phyloP scores from a whole-genome alignment of 2,888 invertebrate genomes.

The Cephus nigrinus region DNA sequence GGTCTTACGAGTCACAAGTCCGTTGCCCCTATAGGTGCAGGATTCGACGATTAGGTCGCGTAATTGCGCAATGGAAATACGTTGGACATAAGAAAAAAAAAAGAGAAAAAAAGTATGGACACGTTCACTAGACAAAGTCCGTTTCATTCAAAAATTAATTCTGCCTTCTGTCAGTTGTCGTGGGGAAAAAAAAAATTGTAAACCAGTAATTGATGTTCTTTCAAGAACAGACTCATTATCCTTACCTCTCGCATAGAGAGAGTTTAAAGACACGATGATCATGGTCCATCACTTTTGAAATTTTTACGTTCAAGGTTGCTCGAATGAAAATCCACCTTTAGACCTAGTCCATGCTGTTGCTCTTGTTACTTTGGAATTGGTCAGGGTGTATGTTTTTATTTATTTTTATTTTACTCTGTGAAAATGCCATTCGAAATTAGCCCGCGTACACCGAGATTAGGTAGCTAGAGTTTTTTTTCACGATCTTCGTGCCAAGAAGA shows the following conservation, averaged over 20 bases:
- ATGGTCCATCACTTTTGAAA: not conserved
- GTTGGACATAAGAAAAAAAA: not conserved
- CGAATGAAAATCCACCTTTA: not conserved
- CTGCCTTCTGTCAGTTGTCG: not conserved
- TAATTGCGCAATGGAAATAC: not conserved
- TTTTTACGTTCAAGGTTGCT: not conserved
- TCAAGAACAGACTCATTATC: not conserved
- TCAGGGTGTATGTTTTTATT: not conserved
- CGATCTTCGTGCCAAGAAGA: constrained; percentile 16
- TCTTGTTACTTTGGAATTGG: not conserved
- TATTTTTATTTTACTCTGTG: not conserved
- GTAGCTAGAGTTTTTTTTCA: constrained; percentile 10
- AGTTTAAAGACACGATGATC: not conserved
- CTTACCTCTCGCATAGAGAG: not conserved
- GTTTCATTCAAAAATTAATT: not conserved
- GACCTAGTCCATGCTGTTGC: too few species aligned
- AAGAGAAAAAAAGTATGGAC: not conserved
- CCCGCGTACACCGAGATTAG: constrained; percentile 16
- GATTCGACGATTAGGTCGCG: not conserved
- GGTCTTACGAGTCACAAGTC: not conserved
- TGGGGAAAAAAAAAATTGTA: not conserved
- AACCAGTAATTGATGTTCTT: not conserved
- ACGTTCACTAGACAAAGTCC: not conserved
- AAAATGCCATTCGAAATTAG: constrained; percentile 16
- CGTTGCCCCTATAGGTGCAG: not conserved